A percentile compares a stretch with the other conserved stretches of the same genome.
Conservation (phyloP, 2,888 invertebrate species). For the Stratiomys singularior region DNA sequence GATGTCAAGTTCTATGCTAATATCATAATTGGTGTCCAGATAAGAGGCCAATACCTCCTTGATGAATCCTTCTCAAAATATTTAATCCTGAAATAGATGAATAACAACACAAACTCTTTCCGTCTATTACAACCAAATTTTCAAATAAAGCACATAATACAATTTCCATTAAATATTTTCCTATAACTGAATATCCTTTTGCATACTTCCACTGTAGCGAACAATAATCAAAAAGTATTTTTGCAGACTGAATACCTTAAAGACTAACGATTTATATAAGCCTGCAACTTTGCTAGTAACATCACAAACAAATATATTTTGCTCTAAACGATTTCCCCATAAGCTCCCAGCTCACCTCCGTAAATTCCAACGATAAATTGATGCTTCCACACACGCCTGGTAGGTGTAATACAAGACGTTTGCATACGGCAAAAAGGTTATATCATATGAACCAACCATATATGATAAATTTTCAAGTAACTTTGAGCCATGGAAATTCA, state of each 20-base stretch:
- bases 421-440: constrained; percentile 20
- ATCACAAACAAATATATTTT: not conserved
- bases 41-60: no score
- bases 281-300: not conserved
- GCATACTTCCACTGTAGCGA: no score
- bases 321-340: constrained; percentile 14
- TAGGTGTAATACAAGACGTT: constrained; percentile 5
- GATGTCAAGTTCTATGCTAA: no score
- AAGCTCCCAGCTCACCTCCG: not conserved
- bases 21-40: no score
- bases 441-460: not conserved
- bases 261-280: not conserved
- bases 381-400: constrained; percentile 8
- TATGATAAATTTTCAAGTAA: constrained; percentile 26
- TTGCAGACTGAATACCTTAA: not conserved
- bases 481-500: no score
- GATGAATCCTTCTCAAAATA: no score
- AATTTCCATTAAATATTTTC: no score
- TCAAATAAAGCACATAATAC: no score
- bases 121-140: no score
- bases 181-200: no score
- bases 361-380: constrained; percentile 42
- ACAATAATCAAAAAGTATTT: not conserved
- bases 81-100: no score
- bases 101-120: no score